Base-by-base conservation (phyloP, 2,888 invertebrate species). In the Caenorhabditis panamensis region DNA sequence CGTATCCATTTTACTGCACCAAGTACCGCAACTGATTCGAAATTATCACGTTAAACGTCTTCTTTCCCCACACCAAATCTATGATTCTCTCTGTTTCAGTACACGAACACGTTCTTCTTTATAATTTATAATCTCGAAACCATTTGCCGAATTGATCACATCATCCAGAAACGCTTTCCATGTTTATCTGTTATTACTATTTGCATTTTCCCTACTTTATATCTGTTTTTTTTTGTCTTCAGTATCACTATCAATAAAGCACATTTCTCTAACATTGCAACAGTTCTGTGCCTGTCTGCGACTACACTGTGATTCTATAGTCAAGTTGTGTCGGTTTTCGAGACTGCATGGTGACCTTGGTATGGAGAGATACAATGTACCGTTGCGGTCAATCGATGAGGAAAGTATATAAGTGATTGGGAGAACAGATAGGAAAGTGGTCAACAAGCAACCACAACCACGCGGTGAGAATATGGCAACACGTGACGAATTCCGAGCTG, bases 111-210 rank as follows among this genome's bases (percentile, higher is more conserved):
- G 5, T 11, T 37, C 28, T 54, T 51, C 59, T 16, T 56, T 47
- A 37, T 63, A 47, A 37, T 37, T 58, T 44, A 56, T 58, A 36
- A 58, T 72, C 72, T 72, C 72, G 49, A 41, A 64, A 53, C 47
- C n/a, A n/a, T 69, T 69, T 53, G 69, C 69, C 69, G 51, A 59
- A 36, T 36, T 58, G 69, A 59, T 69, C 71, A 64, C 72, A 64
- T 49, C 47, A 71, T 71, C 62, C 28, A 28, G n/a, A 54, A 54
- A 58, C 31, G 58, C 28, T 69, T 59, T 53, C 53, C 49, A 64
- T 53, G 63, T 63, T 72, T 64, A 4, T 64, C 56, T 36, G 56
- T 26, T 72, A 26, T 62, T 20, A 53, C 26, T 53, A 11, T 24
- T 51, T 31, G 9, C 11, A 26, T 54, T 54, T 54, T 16, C 16